Evolutionary conservation across 2,888 invertebrate genomes (phyloP).

Genomic region (Anorthoa munda): DNA sequence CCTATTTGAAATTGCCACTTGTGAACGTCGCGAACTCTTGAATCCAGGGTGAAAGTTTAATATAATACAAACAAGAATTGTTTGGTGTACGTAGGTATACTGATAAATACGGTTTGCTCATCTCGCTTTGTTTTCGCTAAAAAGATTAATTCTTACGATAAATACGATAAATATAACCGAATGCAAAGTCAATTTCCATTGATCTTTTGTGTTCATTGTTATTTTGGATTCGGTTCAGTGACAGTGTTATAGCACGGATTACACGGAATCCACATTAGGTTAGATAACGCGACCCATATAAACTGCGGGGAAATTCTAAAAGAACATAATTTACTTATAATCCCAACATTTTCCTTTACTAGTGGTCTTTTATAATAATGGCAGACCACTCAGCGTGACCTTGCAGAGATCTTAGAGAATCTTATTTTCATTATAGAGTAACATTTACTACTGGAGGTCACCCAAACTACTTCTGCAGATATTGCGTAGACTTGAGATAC

Average conservation of each 20-base stretch:
- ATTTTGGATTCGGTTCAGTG: conserved; percentile 30
- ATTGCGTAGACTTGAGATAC: conserved; percentile 17
- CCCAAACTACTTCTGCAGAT: neutral
- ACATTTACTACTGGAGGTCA: conserved; percentile 5
- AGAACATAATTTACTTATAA: conserved; percentile 59
- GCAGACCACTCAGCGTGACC: conserved; percentile 33
- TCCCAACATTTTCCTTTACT: conserved; percentile 52
- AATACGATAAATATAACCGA: conserved; percentile 46
- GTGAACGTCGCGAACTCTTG: conserved; percentile 65
- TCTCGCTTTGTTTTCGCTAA: conserved; percentile 33
- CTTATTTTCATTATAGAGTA: conserved; percentile 31
- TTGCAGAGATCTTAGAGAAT: conserved; percentile 11
- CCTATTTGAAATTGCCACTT: conserved; percentile 78
- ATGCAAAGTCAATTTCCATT: conserved; percentile 49
- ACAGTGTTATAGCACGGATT: conserved; percentile 44
- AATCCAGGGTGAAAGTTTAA: conserved; percentile 72
- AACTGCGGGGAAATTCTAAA: conserved; percentile 43
- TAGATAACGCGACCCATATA: conserved; percentile 55
- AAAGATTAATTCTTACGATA: conserved; percentile 47
- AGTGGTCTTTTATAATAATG: conserved; percentile 43
- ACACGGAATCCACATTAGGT: conserved; percentile 60
- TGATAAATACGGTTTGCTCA: conserved; percentile 16
- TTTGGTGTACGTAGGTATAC: conserved; percentile 48
- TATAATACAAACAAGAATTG: conserved; percentile 71
- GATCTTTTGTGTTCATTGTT: conserved; percentile 51